These are phyloP conservation scores for Azorinus chamasolen DNA, from an alignment of 2,888 invertebrate genomes.

Conservation along the genomic window DNA sequence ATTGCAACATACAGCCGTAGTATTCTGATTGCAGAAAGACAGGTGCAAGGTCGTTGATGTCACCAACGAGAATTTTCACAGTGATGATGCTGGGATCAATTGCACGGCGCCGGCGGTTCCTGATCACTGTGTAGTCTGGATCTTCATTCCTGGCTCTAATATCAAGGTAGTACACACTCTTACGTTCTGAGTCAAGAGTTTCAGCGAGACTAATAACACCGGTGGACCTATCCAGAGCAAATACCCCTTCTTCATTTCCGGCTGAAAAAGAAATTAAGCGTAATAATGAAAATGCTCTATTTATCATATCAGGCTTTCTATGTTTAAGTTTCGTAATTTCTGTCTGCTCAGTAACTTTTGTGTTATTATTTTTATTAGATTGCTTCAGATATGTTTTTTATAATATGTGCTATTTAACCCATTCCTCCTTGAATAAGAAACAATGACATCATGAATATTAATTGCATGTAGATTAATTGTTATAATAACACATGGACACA, in stretches of 20 bases:
- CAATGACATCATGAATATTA: too few relatives aligned
- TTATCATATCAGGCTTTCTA: too few relatives aligned
- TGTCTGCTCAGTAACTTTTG: too few relatives aligned
- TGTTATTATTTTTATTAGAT: too few relatives aligned
- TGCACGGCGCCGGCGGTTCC: conserved; percentile 61
- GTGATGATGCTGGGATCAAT: conserved; percentile 90
- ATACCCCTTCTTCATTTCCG: conserved; percentile 91
- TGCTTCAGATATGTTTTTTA: too few relatives aligned
- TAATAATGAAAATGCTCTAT: not conserved
- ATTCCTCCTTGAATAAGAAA: too few relatives aligned
- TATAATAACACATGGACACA: too few relatives aligned
- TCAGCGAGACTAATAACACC: conserved; percentile 91
- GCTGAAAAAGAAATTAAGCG: conserved; percentile 83
- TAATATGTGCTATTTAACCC: too few relatives aligned
- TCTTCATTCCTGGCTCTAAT: conserved; percentile 94
- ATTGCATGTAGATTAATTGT: too few relatives aligned
- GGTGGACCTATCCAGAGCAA: conserved; percentile 92
- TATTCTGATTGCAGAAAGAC: conserved; percentile 90
- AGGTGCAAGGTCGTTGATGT: conserved; percentile 91
- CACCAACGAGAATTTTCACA: conserved; percentile 90
- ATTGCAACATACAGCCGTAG: conserved; percentile 89
- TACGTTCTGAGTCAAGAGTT: conserved; percentile 93
- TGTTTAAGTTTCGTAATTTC: too few relatives aligned
- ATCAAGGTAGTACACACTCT: conserved; percentile 91
- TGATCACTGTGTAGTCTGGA: conserved; percentile 74